Conservation (phyloP, 2,113 vertebrate genomes). For the Myanophis thanlyinensis region DNA sequence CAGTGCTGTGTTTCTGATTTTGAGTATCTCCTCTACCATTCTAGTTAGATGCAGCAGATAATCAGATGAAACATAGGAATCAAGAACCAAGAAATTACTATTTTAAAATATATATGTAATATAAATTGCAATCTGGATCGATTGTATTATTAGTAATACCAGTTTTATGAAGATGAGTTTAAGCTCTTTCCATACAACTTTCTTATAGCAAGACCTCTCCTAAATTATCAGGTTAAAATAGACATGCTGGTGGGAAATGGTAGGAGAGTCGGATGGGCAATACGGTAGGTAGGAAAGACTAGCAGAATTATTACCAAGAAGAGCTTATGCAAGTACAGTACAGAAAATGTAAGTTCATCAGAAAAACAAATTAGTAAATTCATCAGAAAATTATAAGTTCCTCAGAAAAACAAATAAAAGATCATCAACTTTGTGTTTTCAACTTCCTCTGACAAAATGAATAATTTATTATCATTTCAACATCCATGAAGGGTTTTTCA, state of each 20-base stretch:
- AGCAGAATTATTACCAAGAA: neutral
- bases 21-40: neutral
- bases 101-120: neutral
- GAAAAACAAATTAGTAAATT: neutral
- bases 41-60: neutral
- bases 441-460: neutral
- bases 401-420: neutral
- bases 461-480: neutral
- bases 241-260: neutral
- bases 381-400: neutral
- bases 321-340: neutral
- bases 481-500: neutral
- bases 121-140: neutral
- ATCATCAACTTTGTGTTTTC: neutral
- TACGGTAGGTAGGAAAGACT: neutral
- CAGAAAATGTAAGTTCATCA: neutral
- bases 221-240: neutral
- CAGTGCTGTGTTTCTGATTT: neutral
- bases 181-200: neutral
- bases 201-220: neutral
- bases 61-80: neutral
- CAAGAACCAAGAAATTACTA: neutral
- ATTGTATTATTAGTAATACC: neutral
- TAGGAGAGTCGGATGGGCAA: neutral
- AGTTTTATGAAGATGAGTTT: neutral